phyloP scores from a whole-genome alignment of 2,797 vertebrate genomes.

The Bufotes viridis region DNA sequence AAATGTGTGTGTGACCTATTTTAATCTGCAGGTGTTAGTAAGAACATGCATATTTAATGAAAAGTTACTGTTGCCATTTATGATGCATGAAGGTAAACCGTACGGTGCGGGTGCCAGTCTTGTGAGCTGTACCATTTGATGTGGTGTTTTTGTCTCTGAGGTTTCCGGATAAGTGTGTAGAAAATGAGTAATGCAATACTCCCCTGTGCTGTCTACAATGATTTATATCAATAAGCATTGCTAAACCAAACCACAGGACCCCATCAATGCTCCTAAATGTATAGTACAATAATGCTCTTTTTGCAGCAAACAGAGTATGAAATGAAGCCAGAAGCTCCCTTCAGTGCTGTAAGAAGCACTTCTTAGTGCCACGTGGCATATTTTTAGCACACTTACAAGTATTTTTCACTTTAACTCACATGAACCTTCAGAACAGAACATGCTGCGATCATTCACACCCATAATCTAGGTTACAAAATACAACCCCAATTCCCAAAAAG shows the following conservation, averaged over 20 bases:
- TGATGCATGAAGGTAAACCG: conserved; percentile 13
- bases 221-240: background rate
- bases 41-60: conserved; percentile 12
- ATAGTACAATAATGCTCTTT: background rate
- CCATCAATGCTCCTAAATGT: background rate
- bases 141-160: background rate
- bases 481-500: too few relatives aligned
- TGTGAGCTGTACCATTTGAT: background rate
- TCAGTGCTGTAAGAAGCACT: background rate
- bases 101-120: background rate
- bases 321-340: background rate
- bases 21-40: conserved; percentile 36
- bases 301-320: background rate
- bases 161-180: background rate
- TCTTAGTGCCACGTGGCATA: background rate
- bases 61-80: background rate
- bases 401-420: background rate
- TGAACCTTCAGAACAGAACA: background rate
- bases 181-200: background rate
- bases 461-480: too few relatives aligned
- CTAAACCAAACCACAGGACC: background rate
- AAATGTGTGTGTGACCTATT: conserved; percentile 29
- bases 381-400: background rate
- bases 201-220: background rate
- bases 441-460: too few relatives aligned